Evolutionary conservation across 2,113 vertebrate genomes (phyloP), one percentile per base, ranked within the genome.

Genomic region (Glareola pratincola): DNA sequence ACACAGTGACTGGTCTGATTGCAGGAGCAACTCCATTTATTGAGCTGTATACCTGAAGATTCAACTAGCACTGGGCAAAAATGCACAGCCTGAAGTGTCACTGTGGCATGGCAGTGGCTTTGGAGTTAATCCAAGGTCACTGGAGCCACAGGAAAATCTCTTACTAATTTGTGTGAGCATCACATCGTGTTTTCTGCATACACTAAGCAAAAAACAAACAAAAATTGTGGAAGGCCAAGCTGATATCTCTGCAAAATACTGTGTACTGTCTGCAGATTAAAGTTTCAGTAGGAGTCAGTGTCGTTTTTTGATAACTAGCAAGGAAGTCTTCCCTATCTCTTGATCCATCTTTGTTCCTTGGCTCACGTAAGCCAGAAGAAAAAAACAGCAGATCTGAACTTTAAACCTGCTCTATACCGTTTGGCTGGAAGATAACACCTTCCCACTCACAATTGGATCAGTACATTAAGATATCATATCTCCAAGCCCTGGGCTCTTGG

Each of bases 381-480:
- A 89, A 90, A 78, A 95, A 29, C n/a, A 22, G 14, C 75, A 77
- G 14, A 92, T 68, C 64, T 92, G 90, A 95, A 93, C 24, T 10
- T 62, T 72, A 89, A 87, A 74, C 47, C 15, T 47, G 19, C 51
- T 94, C 82, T 89, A 95, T 82, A 91, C 81, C 1, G 7, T 96
- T 96, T 91, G 88, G n/a, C 84, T 96, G 54, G 68, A 92, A 95
- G 93, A 88, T 96, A 95, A 92, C 74, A 91, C 84, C 94, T 91
- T 91, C 87, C 91, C 69, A 84, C 84, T 92, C 68, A 71, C 50
- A 66, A 75, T 62, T 83, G 57, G 92, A 96, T 66, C 94, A 93
- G 47, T 53, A 90, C 93, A 86, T 97, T 97, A 95, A 98, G 97
- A 97, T 98, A 98, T 83, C 90, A 5, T 96, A 95, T 98, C 98